Conservation (phyloP, 2,888 invertebrate genomes). For the Hirtodrosophila cameraria region DNA sequence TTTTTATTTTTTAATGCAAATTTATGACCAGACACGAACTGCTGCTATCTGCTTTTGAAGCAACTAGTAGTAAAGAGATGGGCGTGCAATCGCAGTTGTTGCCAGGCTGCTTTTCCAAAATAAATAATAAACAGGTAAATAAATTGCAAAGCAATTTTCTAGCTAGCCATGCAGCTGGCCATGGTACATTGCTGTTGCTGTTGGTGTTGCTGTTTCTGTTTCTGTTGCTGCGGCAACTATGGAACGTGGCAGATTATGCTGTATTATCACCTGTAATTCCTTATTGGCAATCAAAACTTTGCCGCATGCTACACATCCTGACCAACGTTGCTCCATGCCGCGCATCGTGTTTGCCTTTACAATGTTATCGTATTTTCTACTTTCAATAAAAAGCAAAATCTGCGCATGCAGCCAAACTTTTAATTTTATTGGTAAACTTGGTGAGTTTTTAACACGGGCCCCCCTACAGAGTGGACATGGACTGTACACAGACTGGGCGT, state of each 20-base stretch:
- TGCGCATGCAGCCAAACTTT: constrained; percentile 73
- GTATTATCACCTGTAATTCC: constrained; percentile 82
- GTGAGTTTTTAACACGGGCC: constrained; percentile 45
- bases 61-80: constrained; percentile 5
- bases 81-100: no score
- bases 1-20: no score
- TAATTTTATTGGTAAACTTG: constrained; percentile 79
- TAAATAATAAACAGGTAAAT: constrained; percentile 37
- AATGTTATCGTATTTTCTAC: constrained; percentile 66
- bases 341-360: constrained; percentile 19
- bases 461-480: constrained; percentile 23
- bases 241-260: constrained; percentile 77
- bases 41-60: not conserved
- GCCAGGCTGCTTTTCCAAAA: constrained; percentile 3
- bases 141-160: constrained; percentile 28
- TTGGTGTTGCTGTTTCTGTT: constrained; percentile 22
- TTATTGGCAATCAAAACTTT: constrained; percentile 82
- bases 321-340: constrained; percentile 6
- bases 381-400: constrained; percentile 75
- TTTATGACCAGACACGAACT: not conserved
- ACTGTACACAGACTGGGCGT: constrained; percentile 1
- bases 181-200: constrained; percentile 2
- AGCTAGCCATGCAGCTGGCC: constrained; percentile 7
- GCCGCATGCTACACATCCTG: constrained; percentile 39
- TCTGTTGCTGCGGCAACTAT: constrained; percentile 27